Evolutionary conservation across 2,888 invertebrate genomes (phyloP), one percentile per base, ranked within the genome.

Genomic region (Scrobipalpa atriplicella): DNA sequence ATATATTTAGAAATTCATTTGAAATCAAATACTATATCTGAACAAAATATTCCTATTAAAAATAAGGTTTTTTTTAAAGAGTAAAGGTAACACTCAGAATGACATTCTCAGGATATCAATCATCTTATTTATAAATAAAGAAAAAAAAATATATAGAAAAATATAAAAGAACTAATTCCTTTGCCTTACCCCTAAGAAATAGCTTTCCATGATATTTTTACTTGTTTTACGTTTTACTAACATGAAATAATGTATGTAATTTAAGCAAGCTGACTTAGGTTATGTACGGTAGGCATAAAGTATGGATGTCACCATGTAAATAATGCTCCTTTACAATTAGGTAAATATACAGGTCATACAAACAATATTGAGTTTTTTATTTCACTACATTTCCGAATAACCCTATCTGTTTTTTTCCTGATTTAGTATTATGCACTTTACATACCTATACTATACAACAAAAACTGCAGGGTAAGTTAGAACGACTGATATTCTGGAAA

Each of bases 321-420:
- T 93, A 93, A 81, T 85, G 86, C 89, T 92, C 91, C 90, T 92
- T 88, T 93, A 93, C 91, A 92, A 87, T 85, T 90, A 90, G 88
- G 84, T 89, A 91, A 90, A 88, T 90, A 91, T 89, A 92, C 89
- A 89, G 87, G 85, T 89, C 86, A 89, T 86, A 86, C 73, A 80
- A 73, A 69, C 65, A 54, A 61, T 61, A 63, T 18, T 66, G 70
- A 72, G 72, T 80, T 85, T 86, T 88, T 83, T 0, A 51, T 73
- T 69, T 66, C 13, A 18, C 13, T 36, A 38, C 3, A 29, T 58
- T n/a, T 19, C 39, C 41, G 10, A 61, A 16, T 1, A 18, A 11
- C 18, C 51, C 29, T n/a, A n/a, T n/a, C n/a, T n/a, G n/a, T n/a
- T n/a, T n/a, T n/a, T n/a, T n/a, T n/a, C n/a, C n/a, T n/a, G n/a